phyloP scores from a whole-genome alignment of 2,888 invertebrate genomes.

The Netelia melanura region DNA sequence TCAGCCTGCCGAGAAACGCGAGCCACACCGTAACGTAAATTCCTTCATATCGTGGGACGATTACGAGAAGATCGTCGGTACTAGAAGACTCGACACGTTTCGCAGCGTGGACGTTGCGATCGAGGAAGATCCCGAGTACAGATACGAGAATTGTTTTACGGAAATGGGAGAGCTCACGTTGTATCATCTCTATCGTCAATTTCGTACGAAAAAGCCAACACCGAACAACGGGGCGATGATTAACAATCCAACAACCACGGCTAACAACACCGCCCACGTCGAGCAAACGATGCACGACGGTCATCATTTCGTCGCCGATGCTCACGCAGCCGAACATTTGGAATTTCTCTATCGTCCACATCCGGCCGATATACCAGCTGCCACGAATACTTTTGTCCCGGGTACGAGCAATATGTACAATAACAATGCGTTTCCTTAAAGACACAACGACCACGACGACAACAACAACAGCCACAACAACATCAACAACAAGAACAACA shows the following conservation, averaged over 20 bases:
- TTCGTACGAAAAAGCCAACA: constrained; percentile 56
- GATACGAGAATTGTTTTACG: constrained; percentile 65
- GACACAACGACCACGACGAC: not conserved
- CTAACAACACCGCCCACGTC: constrained; percentile 18
- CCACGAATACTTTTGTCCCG: constrained; percentile 58
- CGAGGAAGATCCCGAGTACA: constrained; percentile 61
- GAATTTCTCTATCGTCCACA: constrained; percentile 64
- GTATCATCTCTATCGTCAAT: constrained; percentile 63
- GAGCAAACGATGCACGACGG: constrained; percentile 61
- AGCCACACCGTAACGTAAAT: constrained; percentile 49
- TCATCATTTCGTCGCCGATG: constrained; percentile 62
- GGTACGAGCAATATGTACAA: constrained; percentile 66
- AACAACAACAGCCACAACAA: too few species aligned
- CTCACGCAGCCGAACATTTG: constrained; percentile 55
- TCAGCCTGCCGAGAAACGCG: constrained; percentile 39
- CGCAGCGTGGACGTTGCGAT: constrained; percentile 57
- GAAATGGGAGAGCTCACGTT: constrained; percentile 64
- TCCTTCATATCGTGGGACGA: constrained; percentile 62
- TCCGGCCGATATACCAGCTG: constrained; percentile 60
- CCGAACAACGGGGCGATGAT: constrained; percentile 46
- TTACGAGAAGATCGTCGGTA: constrained; percentile 61
- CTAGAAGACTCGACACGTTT: constrained; percentile 56
- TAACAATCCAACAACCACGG: constrained; percentile 16
- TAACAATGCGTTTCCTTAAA: constrained; percentile 62
- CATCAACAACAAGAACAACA: too few species aligned